A percentile compares a stretch with the other conserved stretches of the same genome.
phyloP scores from a whole-genome alignment of 2,888 invertebrate species.

The Andrena camellia region DNA sequence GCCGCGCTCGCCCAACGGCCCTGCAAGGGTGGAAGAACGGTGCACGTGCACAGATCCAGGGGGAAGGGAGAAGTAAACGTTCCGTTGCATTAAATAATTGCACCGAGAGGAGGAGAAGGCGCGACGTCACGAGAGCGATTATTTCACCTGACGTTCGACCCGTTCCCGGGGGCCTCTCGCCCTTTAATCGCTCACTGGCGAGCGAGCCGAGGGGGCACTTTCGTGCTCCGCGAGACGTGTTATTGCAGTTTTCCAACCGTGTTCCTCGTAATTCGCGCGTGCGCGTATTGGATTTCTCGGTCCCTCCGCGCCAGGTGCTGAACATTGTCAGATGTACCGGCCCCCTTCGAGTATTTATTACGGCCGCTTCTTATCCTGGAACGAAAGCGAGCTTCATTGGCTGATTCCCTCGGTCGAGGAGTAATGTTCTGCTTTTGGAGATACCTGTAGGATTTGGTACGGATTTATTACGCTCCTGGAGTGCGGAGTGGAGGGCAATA shows the following conservation, averaged over 20 bases:
- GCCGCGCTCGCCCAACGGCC: constrained; percentile 33
- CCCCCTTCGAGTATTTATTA: no score
- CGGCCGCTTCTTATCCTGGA: no score
- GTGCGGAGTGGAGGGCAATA: no score
- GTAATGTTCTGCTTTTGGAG: no score
- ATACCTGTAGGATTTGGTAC: no score
- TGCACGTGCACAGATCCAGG: constrained; percentile 41
- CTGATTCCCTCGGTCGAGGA: no score
- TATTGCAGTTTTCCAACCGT: constrained; percentile 32
- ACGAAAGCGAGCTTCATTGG: no score
- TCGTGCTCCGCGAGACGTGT: constrained; percentile 31
- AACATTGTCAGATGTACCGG: not conserved
- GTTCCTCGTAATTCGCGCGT: constrained; percentile 16
- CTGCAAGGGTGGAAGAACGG: constrained; percentile 37
- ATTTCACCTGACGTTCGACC: constrained; percentile 46
- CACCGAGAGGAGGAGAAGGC: not conserved
- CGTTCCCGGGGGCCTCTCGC: constrained; percentile 18
- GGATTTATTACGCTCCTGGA: no score
- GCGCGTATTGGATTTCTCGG: constrained; percentile 9
- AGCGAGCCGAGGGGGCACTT: constrained; percentile 7
- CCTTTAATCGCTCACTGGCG: constrained; percentile 33
- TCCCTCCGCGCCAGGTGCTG: not conserved
- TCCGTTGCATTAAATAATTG: constrained; percentile 54
- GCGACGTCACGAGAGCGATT: constrained; percentile 36
- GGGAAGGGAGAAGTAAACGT: constrained; percentile 29